Base-by-base conservation (phyloP, 2,888 invertebrate genomes). In the Eilema sororculum region DNA sequence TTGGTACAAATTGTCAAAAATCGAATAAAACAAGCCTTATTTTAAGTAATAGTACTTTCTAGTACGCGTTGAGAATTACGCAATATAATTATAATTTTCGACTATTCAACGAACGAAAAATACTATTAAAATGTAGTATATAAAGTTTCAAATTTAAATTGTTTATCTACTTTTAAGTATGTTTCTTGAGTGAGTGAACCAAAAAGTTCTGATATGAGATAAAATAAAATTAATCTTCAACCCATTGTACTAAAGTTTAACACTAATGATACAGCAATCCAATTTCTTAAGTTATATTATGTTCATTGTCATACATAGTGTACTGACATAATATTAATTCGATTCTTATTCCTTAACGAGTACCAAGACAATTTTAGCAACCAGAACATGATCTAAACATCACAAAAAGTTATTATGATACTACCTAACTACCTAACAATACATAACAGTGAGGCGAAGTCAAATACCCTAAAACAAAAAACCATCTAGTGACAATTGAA, bases 401-500 rank as follows among this genome's bases (percentile, higher is more conserved):
- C 20, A 25, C 8, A 58, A 25, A 5, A 0, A 25, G 25, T 13
- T 25, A 25, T 58, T 58, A 58, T 28, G 58, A 16, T 24, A 58
- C 25, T 58, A 6, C n/a, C 16, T 64, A 64, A 13, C 37, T 46
- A 28, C 37, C 8, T 65, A 65, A 56, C 30, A 24, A 67, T 59
- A 41, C n/a, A 9, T 25, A 24, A 46, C 28, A 24, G 6, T 28
- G 66, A 30, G 8, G 20, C 12, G 22, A 28, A 56, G 64, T 28
- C 10, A 67, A 61, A 67, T 67, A 56, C 41, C 33, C n/a, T 68
- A 25, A 70, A 75, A 79, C 68, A 81, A 70, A 69, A 71, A 64
- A 12, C 52, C n/a, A 30, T 37, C 59, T 61, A 72, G 74, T 62
- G 74, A 74, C 77, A 83, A 78, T 81, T 76, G 75, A 75, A 79